Evolutionary conservation across 2,113 vertebrate species (phyloP).

Genomic region (Cyphomyrus discorhynchus): DNA sequence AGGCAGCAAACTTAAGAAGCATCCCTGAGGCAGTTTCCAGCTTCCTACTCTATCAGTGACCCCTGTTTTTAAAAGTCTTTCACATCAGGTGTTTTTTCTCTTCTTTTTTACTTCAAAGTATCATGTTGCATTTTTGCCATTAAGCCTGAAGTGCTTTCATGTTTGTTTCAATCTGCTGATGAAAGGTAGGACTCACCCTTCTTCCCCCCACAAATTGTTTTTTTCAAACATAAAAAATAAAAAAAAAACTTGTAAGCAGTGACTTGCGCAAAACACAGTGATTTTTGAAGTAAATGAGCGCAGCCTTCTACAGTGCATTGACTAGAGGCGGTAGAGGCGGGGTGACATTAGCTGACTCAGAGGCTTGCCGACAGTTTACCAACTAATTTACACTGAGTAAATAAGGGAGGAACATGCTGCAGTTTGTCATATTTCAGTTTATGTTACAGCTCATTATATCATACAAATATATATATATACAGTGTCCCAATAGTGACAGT

Average conservation of each 20-base stretch:
- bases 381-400: background rate
- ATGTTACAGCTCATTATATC: background rate
- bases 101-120: slow-evolving; percentile 1
- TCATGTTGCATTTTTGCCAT: slow-evolving; percentile 13
- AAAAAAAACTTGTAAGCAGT: background rate
- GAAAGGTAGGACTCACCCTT: background rate
- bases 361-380: background rate
- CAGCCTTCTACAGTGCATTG: background rate
- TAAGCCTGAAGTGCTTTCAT: slow-evolving; percentile 16
- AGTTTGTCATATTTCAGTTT: background rate
- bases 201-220: background rate
- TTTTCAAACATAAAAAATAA: background rate
- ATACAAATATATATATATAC: background rate
- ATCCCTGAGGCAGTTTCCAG: background rate
- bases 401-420: background rate
- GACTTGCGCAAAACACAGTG: background rate
- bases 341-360: background rate
- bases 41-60: slow-evolving; percentile 9
- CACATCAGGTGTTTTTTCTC: slow-evolving; percentile 3
- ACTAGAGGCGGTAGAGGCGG: background rate
- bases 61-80: slow-evolving; percentile 3
- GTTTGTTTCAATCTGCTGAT: slow-evolving; percentile 20
- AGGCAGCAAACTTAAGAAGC: background rate
- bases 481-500: background rate
- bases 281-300: background rate